Percentiles rank a stretch among this genome's conserved stretches.
These are phyloP conservation scores for Nesometra sesokonis DNA, from an alignment of 35 echinoderm and acorn worm genomes.

Conservation along the genomic window DNA sequence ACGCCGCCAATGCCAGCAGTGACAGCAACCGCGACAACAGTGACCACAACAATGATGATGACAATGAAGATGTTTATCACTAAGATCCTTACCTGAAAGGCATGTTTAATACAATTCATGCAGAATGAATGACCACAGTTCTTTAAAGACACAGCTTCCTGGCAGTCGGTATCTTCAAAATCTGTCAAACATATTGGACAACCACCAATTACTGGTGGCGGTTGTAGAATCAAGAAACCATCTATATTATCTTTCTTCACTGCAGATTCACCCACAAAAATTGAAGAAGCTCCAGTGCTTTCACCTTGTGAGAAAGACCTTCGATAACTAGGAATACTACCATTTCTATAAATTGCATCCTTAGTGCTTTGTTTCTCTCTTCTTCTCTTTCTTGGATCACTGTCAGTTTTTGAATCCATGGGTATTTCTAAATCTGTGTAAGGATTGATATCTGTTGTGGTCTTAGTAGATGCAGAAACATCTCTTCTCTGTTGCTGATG, in stretches of 20 bases:
- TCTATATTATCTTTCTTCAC: not conserved
- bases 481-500: not conserved
- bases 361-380: not conserved
- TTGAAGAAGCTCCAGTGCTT: not conserved
- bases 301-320: not conserved
- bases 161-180: slow-evolving; percentile 2
- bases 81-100: slow-evolving; percentile 14
- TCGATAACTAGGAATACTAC: too few species aligned
- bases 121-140: slow-evolving; percentile 44
- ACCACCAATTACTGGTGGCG: not conserved
- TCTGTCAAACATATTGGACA: slow-evolving; percentile 35
- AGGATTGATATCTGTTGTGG: not conserved
- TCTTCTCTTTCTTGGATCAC: not conserved
- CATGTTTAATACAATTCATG: slow-evolving; percentile 19
- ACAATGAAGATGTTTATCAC: too few species aligned
- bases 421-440: not conserved
- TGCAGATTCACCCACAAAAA: not conserved
- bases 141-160: not conserved
- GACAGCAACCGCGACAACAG: too few species aligned
- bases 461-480: not conserved
- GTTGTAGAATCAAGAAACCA: not conserved
- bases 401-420: not conserved
- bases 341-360: not conserved
- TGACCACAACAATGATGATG: too few species aligned
- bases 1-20: too few species aligned